Evolutionary conservation across 1,140 invertebrate genomes (phyloP), one percentile per base, ranked within the genome.

Genomic region (Solenopsis invicta): DNA sequence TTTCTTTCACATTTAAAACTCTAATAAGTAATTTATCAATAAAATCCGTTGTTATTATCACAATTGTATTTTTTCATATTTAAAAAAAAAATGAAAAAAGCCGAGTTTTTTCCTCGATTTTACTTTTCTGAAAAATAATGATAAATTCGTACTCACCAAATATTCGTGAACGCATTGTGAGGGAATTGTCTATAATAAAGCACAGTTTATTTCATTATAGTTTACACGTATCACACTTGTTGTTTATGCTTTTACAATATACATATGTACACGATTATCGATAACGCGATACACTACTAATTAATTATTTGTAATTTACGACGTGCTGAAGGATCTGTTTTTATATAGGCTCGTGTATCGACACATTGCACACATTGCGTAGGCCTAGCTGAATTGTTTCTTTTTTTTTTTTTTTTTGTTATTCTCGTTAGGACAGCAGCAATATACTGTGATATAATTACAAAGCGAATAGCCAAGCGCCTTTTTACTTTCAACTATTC

Each of bases 251-350:
- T 78, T 66, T 89, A 87, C 74, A 93, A 93, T 93, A 92, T 93
- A 93, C 91, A 94, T 93, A 93, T 94, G 86, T 94, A 94, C 93
- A 93, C 85, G 87, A 71, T 87, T 87, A 93, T 89, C 81, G 89
- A 88, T 75, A 82, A 61, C 61, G 76, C 61, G 76, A 88, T 85
- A 87, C 67, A 81, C 54, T 90, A 91, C 71, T 82, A 84, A 87
- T 86, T 87, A 90, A 87, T 91, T 88, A 88, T 91, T 91, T 91
- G 89, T 91, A 91, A 85, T 75, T 91, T 78, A 87, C 67, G 75
- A 71, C 75, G 89, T 91, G 88, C 80, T 88, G 74, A 75, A 81
- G 75, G 76, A 64, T 62, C 56, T 76, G 74, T 75, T 59, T 29
- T 81, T 88, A 91, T 67, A 89, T 91, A 91, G 76, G 76, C 91